Conservation (phyloP, 1,140 invertebrate species). For the Andrena cerasifolii region DNA sequence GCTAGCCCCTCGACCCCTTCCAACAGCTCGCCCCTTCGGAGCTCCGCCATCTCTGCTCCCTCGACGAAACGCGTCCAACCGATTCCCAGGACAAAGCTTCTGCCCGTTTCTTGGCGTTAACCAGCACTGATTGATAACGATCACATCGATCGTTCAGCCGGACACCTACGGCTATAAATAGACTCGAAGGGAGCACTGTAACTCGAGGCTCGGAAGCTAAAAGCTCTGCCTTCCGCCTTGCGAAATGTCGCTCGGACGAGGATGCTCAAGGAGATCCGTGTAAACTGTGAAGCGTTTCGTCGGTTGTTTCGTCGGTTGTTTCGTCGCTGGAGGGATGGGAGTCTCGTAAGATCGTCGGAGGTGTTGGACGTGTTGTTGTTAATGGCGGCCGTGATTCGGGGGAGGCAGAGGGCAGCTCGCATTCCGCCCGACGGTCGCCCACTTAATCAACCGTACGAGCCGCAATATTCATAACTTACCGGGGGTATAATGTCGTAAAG, state of each 20-base stretch:
- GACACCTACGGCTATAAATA: too few species aligned
- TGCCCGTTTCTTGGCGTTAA: too few species aligned
- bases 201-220: too few species aligned
- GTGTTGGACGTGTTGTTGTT: constrained; percentile 25
- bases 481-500: constrained; percentile 52
- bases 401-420: constrained; percentile 8
- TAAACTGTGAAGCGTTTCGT: neutral
- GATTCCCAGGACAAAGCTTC: too few species aligned
- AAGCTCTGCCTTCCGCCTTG: neutral
- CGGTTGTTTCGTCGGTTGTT: too few species aligned
- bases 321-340: too few species aligned
- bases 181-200: too few species aligned
- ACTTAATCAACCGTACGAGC: constrained; percentile 49
- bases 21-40: neutral
- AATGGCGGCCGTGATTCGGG: constrained; percentile 35
- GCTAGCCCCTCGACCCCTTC: neutral
- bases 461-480: constrained; percentile 58
- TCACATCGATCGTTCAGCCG: too few species aligned
- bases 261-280: too few species aligned
- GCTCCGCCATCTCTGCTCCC: neutral
- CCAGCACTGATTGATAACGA: too few species aligned
- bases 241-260: neutral
- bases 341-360: neutral
- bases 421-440: constrained; percentile 7
- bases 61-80: neutral